These are phyloP conservation scores for Columbina picui DNA, from an alignment of 2,113 vertebrate species.

Conservation along the genomic window DNA sequence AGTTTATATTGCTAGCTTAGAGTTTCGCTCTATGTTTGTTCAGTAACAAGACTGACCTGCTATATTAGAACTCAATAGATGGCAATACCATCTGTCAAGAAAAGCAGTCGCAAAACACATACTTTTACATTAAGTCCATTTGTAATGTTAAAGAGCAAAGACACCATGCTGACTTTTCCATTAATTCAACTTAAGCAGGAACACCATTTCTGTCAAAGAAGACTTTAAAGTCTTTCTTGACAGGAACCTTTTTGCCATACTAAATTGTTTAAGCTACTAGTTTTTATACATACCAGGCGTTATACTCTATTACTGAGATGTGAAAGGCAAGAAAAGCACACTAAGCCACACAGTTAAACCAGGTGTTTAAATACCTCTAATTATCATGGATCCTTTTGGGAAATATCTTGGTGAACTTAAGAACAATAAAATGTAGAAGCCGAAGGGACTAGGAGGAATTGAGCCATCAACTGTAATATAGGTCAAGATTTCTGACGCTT, in stretches of 20 bases:
- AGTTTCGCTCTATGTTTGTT: neutral
- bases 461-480: neutral
- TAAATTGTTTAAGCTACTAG: neutral
- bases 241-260: neutral
- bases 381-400: neutral
- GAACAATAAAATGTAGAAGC: neutral
- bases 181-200: neutral
- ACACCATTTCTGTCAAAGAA: neutral
- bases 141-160: neutral
- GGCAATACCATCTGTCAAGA: neutral
- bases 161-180: neutral
- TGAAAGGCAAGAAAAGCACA: neutral
- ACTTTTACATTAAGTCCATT: neutral
- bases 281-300: neutral
- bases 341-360: neutral
- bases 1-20: neutral
- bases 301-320: neutral
- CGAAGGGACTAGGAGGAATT: neutral
- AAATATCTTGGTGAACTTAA: neutral
- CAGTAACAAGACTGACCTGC: neutral
- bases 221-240: neutral
- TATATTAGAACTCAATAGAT: neutral
- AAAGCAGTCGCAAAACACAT: neutral
- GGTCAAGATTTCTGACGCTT: neutral
- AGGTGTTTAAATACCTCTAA: neutral